Base-by-base conservation (phyloP, 1,140 invertebrate species). In the Pollicipes pollicipes region DNA sequence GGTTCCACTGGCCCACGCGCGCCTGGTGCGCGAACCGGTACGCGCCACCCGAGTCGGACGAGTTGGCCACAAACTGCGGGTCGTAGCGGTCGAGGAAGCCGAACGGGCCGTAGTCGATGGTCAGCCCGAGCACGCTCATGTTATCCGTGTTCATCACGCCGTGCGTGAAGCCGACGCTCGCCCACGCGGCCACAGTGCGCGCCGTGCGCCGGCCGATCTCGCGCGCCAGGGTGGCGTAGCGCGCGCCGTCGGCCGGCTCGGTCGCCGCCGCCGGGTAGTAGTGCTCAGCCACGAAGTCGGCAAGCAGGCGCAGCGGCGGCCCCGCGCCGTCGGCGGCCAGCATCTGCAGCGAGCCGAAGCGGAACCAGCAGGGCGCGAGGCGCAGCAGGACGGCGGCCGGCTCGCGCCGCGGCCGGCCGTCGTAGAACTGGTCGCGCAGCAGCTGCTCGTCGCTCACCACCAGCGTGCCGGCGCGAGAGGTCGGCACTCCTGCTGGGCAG, bases 141-240 rank as follows among this genome's bases (percentile, higher is more conserved):
- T 88, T 88, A 75, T 88, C 87, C 0, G 87, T 88, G 74, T 88
- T 88, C 58, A 87, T 77, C 0, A 88, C 85, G 1, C 85, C 87
- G 76, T 88, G 87, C 16, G 83, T 82, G 74, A 87, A 88, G 0
- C 86, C 86, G 28, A 86, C 78, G 81, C 82, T 80, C 81, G 86
- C 85, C 86, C 86, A 88, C 68, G 78, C 77, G 26, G 82, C 81
- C 13, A 83, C 80, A 24, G 84, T 72, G 72, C 82, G 79, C 71
- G 82, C 76, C 6, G 81, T 83, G 35, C 35, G 35, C n/a, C 79
- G 76, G 64, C 82, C 79, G 31, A 81, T 79, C n/a, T 84, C 78
- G 76, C 80, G 79, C 24, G 77, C 78, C 45, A 83, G 82, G 30
- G 83, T 75, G 73, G 78, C 72, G 26, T 82, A 77, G 73, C 81